These are phyloP conservation scores for Erinaceus europaeus DNA, from an alignment of 2,113 vertebrate species.

Conservation along the genomic window DNA sequence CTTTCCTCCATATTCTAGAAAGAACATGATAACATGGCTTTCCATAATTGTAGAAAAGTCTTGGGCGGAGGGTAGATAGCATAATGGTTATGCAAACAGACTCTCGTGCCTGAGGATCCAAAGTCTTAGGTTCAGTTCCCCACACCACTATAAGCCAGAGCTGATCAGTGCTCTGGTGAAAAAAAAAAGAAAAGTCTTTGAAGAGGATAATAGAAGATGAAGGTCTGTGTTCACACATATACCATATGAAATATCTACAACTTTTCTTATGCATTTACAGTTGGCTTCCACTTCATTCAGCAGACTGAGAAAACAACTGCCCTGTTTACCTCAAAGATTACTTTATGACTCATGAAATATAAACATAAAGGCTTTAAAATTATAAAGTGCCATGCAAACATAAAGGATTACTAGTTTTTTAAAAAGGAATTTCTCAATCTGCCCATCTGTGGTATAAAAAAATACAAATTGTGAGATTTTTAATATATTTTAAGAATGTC, in stretches of 20 bases:
- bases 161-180: background rate
- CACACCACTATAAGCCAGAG: too few relatives aligned
- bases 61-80: too few relatives aligned
- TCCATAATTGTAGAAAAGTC: too few relatives aligned
- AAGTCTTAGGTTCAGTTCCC: too few relatives aligned
- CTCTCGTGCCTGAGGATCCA: too few relatives aligned
- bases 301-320: background rate
- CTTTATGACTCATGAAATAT: background rate
- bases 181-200: background rate
- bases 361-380: background rate
- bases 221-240: background rate
- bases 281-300: background rate
- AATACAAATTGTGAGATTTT: background rate
- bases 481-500: slow-evolving; percentile 30
- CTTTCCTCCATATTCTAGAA: background rate
- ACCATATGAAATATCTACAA: background rate
- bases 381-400: background rate
- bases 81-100: too few relatives aligned
- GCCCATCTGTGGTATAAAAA: background rate
- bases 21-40: background rate
- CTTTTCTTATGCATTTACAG: background rate
- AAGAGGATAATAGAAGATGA: background rate
- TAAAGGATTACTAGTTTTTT: background rate
- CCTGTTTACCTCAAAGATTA: background rate
- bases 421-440: background rate